phyloP scores from a whole-genome alignment of 2,888 invertebrate species.

The Yponomeuta evonymella region DNA sequence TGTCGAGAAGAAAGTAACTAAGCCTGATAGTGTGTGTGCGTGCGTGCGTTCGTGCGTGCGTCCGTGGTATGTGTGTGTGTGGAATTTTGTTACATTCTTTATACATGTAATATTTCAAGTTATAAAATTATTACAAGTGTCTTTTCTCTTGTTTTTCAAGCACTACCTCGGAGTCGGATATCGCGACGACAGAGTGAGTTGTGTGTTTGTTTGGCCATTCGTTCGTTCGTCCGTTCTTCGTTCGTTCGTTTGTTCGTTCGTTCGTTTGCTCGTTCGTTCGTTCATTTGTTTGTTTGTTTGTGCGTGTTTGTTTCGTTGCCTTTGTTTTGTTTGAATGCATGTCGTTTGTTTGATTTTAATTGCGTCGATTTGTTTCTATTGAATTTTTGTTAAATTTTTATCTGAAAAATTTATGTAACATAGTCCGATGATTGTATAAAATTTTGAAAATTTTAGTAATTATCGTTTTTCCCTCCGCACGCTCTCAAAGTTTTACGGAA shows the following conservation, averaged over 20 bases:
- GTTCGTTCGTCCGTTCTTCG: background rate
- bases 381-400: too few species aligned
- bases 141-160: slow-evolving; percentile 9
- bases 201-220: background rate
- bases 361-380: too few species aligned
- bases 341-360: background rate
- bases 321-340: background rate
- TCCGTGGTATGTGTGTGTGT: too few species aligned
- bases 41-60: too few species aligned
- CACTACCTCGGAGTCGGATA: background rate
- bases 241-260: background rate
- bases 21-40: too few species aligned
- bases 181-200: background rate
- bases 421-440: too few species aligned
- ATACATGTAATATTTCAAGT: background rate
- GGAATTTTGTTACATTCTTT: background rate
- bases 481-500: too few species aligned
- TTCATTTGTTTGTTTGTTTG: background rate
- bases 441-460: too few species aligned
- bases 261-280: too few species aligned
- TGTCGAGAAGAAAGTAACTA: too few species aligned
- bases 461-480: too few species aligned
- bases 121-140: background rate
- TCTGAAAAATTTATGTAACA: too few species aligned
- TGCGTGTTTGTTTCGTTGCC: background rate